Percentiles rank a stretch among this genome's conserved stretches.
These are phyloP conservation scores for Xestobium rufovillosum DNA, from an alignment of 2,888 invertebrate species.

Conservation along the genomic window DNA sequence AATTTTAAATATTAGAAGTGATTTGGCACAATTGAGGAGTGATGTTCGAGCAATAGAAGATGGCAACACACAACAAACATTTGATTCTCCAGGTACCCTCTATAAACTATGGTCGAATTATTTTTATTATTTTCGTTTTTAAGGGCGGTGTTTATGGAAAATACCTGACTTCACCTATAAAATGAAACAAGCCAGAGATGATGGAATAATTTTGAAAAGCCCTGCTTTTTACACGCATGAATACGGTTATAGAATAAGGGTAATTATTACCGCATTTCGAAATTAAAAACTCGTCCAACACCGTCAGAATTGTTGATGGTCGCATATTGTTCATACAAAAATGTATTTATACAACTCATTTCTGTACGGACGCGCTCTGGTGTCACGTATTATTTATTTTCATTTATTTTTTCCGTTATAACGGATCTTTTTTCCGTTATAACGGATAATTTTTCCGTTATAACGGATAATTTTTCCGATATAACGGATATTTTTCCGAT, in stretches of 20 bases:
- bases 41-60: slow-evolving; percentile 45
- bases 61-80: too few species aligned
- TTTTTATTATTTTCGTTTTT: slow-evolving; percentile 30
- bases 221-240: slow-evolving; percentile 61
- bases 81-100: too few species aligned
- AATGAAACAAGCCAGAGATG: slow-evolving; percentile 60
- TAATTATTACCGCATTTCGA: slow-evolving; percentile 40
- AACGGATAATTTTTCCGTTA: slow-evolving; percentile 7
- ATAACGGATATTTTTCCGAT: too few species aligned
- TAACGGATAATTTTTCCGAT: too few species aligned
- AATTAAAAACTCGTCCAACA: neutral
- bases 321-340: too few species aligned
- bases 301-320: too few species aligned
- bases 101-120: too few species aligned
- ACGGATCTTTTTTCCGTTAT: too few species aligned
- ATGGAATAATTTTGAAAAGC: slow-evolving; percentile 56
- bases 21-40: slow-evolving; percentile 43
- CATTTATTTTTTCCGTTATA: too few species aligned
- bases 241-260: slow-evolving; percentile 68
- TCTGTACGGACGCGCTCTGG: too few species aligned
- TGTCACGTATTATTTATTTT: too few species aligned
- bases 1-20: slow-evolving; percentile 37
- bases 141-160: slow-evolving; percentile 63
- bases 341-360: too few species aligned
- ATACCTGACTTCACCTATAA: slow-evolving; percentile 58